Evolutionary conservation across 1,140 invertebrate genomes (phyloP).

Genomic region (Zaprionus gabonicus): DNA sequence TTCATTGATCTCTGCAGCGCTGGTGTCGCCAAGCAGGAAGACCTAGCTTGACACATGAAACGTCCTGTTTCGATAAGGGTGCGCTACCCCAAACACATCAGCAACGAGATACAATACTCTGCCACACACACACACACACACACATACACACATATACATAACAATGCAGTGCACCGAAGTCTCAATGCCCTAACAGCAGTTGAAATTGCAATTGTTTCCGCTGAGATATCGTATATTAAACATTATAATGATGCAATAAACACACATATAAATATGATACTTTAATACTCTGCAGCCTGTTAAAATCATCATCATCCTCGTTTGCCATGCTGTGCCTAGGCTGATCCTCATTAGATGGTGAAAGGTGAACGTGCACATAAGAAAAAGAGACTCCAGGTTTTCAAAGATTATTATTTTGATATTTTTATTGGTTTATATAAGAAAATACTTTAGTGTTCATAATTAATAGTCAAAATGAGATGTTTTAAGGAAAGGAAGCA

Average conservation of each 20-base stretch:
- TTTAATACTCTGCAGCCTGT: background rate
- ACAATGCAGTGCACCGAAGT: background rate
- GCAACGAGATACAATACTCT: too few relatives aligned
- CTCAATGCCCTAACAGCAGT: background rate
- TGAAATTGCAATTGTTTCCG: conserved; percentile 2
- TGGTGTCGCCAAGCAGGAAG: conserved; percentile 65
- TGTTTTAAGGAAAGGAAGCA: too few relatives aligned
- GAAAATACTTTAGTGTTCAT: too few relatives aligned
- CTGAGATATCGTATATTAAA: background rate
- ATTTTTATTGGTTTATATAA: background rate
- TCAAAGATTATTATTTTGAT: background rate
- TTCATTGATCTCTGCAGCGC: conserved; percentile 26
- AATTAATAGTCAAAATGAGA: too few relatives aligned
- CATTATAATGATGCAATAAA: conserved; percentile 7
- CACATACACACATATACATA: too few relatives aligned
- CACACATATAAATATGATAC: background rate
- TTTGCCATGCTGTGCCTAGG: background rate
- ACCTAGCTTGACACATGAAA: conserved; percentile 70
- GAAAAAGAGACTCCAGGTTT: background rate
- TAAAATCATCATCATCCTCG: background rate
- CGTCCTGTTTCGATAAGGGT: conserved; percentile 52
- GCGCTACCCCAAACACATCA: background rate
- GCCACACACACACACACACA: too few relatives aligned
- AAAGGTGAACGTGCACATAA: background rate
- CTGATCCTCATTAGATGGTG: background rate